Percentiles rank a stretch among this genome's conserved stretches.
Evolutionary conservation across 2,113 vertebrate genomes (phyloP).

Genomic region (Syngnathoides biaculeatus): DNA sequence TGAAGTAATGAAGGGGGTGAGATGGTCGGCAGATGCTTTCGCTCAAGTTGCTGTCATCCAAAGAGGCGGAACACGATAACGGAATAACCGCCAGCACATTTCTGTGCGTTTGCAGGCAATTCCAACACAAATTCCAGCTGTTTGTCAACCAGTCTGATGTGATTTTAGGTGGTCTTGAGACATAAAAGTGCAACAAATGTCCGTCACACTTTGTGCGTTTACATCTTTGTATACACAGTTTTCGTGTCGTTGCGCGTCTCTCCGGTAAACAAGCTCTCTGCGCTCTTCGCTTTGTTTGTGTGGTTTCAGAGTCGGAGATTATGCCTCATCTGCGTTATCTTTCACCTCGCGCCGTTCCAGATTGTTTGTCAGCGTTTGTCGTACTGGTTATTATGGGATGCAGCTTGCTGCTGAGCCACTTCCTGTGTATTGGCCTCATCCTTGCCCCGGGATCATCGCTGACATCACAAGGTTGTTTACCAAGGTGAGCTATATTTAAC

Average conservation of each 20-base stretch:
- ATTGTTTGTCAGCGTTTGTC: constrained; percentile 57
- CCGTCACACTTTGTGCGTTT: constrained; percentile 37
- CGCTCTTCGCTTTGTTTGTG: constrained; percentile 20
- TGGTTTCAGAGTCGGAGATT: constrained; percentile 11
- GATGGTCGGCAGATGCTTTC: constrained; percentile 37
- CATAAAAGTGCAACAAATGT: constrained; percentile 5
- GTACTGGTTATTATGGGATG: constrained; percentile 73
- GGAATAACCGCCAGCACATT: neutral
- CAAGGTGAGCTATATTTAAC: constrained; percentile 71
- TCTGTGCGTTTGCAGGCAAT: constrained; percentile 22
- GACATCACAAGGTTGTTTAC: constrained; percentile 75
- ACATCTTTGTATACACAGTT: constrained; percentile 14
- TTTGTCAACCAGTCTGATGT: constrained; percentile 17
- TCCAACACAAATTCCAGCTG: constrained; percentile 46
- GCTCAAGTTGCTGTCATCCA: constrained; percentile 8
- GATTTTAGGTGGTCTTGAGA: constrained; percentile 22
- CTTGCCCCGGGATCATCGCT: constrained; percentile 71
- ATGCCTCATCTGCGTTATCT: constrained; percentile 38
- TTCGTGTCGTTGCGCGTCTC: constrained; percentile 21
- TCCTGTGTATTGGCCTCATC: constrained; percentile 78
- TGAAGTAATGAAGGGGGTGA: constrained; percentile 1
- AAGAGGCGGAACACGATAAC: neutral
- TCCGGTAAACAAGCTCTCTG: constrained; percentile 7
- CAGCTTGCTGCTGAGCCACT: constrained; percentile 73
- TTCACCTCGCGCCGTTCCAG: constrained; percentile 55